Evolutionary conservation across 2,888 invertebrate genomes (phyloP).

Genomic region (Drosophila leonis): DNA sequence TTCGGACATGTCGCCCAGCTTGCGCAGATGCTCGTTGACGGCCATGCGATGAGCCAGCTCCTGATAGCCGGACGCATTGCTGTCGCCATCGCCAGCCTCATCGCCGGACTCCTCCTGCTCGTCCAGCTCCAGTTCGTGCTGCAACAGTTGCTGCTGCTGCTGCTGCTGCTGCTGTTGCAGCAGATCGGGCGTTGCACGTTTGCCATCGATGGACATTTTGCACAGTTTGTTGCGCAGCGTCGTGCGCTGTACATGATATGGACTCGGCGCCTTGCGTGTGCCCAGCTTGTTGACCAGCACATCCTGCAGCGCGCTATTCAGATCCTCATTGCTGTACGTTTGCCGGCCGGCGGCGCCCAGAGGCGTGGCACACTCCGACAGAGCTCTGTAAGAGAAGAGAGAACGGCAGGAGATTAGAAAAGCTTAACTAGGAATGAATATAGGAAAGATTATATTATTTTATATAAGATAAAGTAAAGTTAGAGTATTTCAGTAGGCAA

Average conservation of each 20-base stretch:
- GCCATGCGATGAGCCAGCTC: conserved; percentile 69
- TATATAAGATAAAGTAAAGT: background rate
- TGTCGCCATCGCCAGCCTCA: conserved; percentile 84
- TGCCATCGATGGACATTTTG: conserved; percentile 88
- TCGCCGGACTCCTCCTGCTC: conserved; percentile 84
- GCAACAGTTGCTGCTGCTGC: conserved; percentile 50
- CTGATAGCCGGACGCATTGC: conserved; percentile 85
- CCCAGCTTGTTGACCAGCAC: conserved; percentile 97
- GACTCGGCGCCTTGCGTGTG: conserved; percentile 96
- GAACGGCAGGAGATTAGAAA: background rate
- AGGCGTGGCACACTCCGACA: conserved; percentile 88
- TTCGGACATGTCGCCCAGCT: conserved; percentile 68
- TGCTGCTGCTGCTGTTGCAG: conserved; percentile 59
- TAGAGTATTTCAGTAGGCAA: background rate
- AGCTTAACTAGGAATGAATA: background rate
- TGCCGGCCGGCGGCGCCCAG: conserved; percentile 86
- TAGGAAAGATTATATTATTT: background rate
- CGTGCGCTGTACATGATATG: conserved; percentile 98
- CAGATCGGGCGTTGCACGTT: conserved; percentile 62
- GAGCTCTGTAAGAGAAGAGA: conserved; percentile 87
- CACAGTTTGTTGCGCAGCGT: conserved; percentile 98
- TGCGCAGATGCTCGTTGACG: conserved; percentile 70
- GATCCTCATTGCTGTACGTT: conserved; percentile 97
- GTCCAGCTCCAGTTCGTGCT: conserved; percentile 72
- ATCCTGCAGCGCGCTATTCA: conserved; percentile 96